Evolutionary conservation across 2,888 invertebrate genomes (phyloP).

Genomic region (Deilephila elpenor): DNA sequence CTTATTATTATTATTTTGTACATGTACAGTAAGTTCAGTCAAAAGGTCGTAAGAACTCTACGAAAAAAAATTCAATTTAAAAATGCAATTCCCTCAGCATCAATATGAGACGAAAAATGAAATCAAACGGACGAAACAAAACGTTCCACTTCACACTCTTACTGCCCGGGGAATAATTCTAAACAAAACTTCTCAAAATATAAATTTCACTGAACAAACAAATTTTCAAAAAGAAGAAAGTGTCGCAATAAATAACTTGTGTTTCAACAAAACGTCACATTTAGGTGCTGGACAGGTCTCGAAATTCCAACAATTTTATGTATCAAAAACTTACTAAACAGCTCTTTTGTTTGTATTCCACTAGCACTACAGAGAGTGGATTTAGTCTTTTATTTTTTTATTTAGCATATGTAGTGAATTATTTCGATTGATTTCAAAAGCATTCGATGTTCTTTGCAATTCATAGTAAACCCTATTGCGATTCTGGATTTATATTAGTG

Average conservation of each 20-base stretch:
- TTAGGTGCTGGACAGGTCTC: background rate
- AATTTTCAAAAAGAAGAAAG: background rate
- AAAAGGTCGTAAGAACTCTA: background rate
- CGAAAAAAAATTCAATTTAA: background rate
- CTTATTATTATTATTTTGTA: too few relatives aligned
- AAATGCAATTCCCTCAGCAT: background rate
- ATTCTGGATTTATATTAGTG: too few relatives aligned
- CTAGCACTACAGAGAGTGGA: background rate
- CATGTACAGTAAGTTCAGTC: too few relatives aligned
- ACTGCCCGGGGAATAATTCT: conserved; percentile 6
- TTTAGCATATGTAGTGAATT: too few relatives aligned
- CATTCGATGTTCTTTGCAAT: too few relatives aligned
- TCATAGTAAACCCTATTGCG: too few relatives aligned
- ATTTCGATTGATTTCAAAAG: too few relatives aligned
- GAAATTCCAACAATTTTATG: conserved; percentile 10
- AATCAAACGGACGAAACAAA: background rate
- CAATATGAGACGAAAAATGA: background rate
- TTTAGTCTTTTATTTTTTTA: too few relatives aligned
- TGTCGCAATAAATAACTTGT: background rate
- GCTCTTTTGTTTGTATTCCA: background rate
- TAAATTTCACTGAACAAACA: background rate
- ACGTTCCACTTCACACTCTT: background rate
- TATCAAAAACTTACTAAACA: background rate
- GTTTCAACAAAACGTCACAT: background rate
- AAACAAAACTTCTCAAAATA: background rate